Evolutionary conservation across 1,140 invertebrate species (phyloP).

Genomic region (Neomicropteryx cornuta): DNA sequence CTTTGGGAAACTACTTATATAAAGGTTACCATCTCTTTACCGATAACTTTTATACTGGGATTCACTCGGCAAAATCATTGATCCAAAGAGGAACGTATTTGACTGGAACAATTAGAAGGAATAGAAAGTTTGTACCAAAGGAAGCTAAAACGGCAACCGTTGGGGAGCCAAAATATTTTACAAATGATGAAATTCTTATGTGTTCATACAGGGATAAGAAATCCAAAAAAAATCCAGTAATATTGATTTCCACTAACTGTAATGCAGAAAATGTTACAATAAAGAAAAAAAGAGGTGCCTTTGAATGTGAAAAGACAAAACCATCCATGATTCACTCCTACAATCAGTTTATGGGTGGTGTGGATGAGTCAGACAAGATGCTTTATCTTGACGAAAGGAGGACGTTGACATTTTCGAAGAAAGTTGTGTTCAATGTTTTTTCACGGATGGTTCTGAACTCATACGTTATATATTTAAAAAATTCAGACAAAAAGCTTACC

Average conservation of each 20-base stretch:
- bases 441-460: constrained; percentile 16
- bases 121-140: constrained; percentile 14
- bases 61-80: constrained; percentile 10
- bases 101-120: constrained; percentile 13
- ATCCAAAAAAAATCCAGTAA: constrained; percentile 1
- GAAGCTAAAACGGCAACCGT: constrained; percentile 8
- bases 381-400: constrained; percentile 17
- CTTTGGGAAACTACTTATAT: constrained; percentile 16
- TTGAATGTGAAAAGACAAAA: constrained; percentile 9
- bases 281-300: background rate
- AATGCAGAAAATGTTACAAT: constrained; percentile 1
- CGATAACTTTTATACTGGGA: constrained; percentile 14
- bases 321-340: constrained; percentile 9
- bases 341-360: constrained; percentile 11
- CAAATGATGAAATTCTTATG: constrained; percentile 6
- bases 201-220: constrained; percentile 4
- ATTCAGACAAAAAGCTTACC: constrained; percentile 10
- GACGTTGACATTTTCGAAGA: constrained; percentile 16
- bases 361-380: constrained; percentile 12
- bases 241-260: background rate
- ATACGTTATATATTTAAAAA: constrained; percentile 15
- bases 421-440: constrained; percentile 16
- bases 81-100: constrained; percentile 9
- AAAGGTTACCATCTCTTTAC: constrained; percentile 18
- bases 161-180: constrained; percentile 8